Percentiles rank a stretch among this genome's conserved stretches.
Evolutionary conservation across 2,797 vertebrate genomes (phyloP).

Genomic region (Cynopterus sphinx): DNA sequence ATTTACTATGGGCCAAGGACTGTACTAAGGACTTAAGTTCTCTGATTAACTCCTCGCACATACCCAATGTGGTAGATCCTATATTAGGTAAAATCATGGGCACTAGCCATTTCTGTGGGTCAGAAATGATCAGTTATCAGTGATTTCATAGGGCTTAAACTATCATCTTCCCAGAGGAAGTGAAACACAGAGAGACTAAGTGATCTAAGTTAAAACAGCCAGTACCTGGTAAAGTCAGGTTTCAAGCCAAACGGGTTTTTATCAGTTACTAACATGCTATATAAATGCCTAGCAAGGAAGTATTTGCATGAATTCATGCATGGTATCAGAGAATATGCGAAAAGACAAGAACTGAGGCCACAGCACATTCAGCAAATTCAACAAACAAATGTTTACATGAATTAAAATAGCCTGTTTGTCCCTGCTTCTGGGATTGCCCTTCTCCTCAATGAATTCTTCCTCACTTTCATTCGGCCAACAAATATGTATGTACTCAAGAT

Average conservation of each 20-base stretch:
- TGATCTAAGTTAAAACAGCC: background rate
- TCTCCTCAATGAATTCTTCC: background rate
- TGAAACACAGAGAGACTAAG: background rate
- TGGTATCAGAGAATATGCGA: background rate
- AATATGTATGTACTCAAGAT: background rate
- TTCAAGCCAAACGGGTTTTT: background rate
- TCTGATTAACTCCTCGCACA: background rate
- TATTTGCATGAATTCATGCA: no score
- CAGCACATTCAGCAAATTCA: background rate
- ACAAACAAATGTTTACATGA: background rate
- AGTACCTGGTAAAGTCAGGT: background rate
- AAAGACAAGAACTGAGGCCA: background rate
- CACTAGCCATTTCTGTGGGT: background rate
- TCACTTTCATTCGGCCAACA: background rate
- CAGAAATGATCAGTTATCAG: slow-evolving; percentile 8
- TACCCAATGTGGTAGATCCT: background rate
- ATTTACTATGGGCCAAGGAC: background rate
- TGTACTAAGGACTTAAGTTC: background rate
- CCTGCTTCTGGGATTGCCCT: background rate
- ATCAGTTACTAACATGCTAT: background rate
- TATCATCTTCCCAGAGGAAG: background rate
- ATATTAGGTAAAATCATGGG: background rate
- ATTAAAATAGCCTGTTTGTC: background rate
- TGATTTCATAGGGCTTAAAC: background rate
- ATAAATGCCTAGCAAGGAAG: background rate